Conservation (phyloP, 2,888 invertebrate species). For the Luperina nickerlii region DNA sequence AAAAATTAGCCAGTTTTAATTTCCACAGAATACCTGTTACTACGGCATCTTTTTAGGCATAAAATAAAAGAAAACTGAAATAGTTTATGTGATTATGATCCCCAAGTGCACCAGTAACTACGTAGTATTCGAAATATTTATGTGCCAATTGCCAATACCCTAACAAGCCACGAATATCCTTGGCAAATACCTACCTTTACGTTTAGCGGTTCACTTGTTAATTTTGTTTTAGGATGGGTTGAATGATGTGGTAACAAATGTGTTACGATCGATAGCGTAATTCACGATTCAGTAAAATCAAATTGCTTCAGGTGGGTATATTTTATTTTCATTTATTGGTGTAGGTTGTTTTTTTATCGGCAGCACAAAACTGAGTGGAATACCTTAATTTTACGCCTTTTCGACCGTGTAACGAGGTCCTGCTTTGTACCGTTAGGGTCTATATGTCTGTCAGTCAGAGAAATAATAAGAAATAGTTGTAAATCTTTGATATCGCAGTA, state of each 20-base stretch:
- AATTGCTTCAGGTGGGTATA: slow-evolving; percentile 20
- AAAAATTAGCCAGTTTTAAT: neutral
- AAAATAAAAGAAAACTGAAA: neutral
- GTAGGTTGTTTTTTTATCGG: neutral
- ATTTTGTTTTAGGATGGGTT: slow-evolving; percentile 44
- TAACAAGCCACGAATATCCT: slow-evolving; percentile 39
- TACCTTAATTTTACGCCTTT: neutral
- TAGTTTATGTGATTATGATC: neutral
- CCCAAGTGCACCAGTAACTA: neutral
- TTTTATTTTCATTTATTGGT: neutral
- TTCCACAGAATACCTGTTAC: neutral
- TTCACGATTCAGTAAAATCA: slow-evolving; percentile 20
- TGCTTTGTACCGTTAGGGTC: neutral
- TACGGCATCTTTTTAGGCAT: no score
- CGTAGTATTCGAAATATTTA: no score
- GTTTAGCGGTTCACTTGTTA: slow-evolving; percentile 53
- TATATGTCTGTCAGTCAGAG: no score
- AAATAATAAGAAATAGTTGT: neutral
- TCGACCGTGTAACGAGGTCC: neutral
- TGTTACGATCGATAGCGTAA: slow-evolving; percentile 36
- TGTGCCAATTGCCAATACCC: slow-evolving; percentile 30
- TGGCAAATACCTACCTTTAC: slow-evolving; percentile 51
- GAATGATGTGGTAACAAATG: slow-evolving; percentile 51
- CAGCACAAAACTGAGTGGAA: neutral
- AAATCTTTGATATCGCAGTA: neutral